phyloP scores from a whole-genome alignment of 37 sponge, comb jelly and placozoan species.

The Mnemiopsis leidyi region DNA sequence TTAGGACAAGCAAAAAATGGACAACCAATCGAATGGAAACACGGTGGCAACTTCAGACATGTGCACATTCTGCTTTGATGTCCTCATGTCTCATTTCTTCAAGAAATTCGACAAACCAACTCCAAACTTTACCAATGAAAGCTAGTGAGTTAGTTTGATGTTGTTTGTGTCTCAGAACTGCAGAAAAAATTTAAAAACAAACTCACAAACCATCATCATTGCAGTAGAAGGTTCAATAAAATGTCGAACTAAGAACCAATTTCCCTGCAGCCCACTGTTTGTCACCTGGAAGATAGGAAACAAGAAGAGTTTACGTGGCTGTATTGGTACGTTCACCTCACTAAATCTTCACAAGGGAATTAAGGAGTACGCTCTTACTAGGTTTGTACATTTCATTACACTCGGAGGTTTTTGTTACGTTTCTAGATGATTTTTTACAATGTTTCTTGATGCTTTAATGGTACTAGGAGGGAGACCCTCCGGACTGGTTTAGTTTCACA shows the following conservation, averaged over 20 bases:
- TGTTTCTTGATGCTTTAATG: no score
- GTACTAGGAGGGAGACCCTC: no score
- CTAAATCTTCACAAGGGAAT: constrained; percentile 85
- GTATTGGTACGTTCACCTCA: constrained; percentile 95
- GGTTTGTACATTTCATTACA: constrained; percentile 72
- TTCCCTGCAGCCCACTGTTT: constrained; percentile 82
- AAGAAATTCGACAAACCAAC: constrained; percentile 38
- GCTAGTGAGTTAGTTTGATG: constrained; percentile 27
- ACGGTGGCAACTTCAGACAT: constrained; percentile 78
- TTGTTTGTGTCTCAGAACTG: not conserved
- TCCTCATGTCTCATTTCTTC: constrained; percentile 77
- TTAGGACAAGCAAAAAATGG: not conserved
- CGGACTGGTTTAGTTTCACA: no score
- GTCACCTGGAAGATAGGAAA: constrained; percentile 93
- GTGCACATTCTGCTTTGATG: constrained; percentile 96
- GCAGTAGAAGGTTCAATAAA: no score
- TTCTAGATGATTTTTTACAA: no score
- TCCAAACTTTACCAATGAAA: constrained; percentile 27
- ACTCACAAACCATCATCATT: no score
- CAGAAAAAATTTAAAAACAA: not conserved
- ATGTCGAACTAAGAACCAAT: no score
- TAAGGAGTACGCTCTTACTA: constrained; percentile 87
- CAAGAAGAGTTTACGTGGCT: constrained; percentile 82
- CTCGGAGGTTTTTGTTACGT: no score
- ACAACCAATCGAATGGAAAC: constrained; percentile 8